Evolutionary conservation across 2,888 invertebrate genomes (phyloP).

Genomic region (Hypomecis punctinalis): DNA sequence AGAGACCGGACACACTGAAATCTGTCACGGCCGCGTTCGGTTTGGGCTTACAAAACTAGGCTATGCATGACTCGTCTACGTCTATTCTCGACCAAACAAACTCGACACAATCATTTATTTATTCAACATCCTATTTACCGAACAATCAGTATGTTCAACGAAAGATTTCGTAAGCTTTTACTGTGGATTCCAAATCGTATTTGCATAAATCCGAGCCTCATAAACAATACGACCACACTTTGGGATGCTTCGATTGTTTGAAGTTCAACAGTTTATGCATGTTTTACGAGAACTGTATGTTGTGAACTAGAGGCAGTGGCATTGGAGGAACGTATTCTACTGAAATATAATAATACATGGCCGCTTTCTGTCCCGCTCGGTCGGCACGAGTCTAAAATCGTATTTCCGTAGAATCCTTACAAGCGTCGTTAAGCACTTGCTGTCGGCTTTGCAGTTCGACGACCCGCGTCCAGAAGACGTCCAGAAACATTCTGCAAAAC

Average conservation of each 20-base stretch:
- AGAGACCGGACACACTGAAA: constrained; percentile 52
- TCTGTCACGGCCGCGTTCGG: constrained; percentile 59
- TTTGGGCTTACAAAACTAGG: constrained; percentile 68
- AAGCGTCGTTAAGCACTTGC: constrained; percentile 81
- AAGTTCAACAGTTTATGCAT: constrained; percentile 50
- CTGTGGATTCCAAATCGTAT: constrained; percentile 44
- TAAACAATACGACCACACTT: constrained; percentile 59
- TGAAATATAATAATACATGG: constrained; percentile 53
- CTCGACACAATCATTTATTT: constrained; percentile 63
- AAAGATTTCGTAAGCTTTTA: constrained; percentile 40
- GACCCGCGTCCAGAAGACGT: constrained; percentile 73
- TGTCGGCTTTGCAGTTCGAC: constrained; percentile 82
- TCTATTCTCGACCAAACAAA: constrained; percentile 72
- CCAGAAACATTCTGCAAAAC: constrained; percentile 69
- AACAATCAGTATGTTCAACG: constrained; percentile 52
- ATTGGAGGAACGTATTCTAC: constrained; percentile 52
- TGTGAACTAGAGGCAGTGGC: constrained; percentile 50
- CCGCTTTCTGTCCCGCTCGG: constrained; percentile 61
- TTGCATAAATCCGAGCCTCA: constrained; percentile 59
- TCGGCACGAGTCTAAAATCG: constrained; percentile 78
- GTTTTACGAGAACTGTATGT: constrained; percentile 38
- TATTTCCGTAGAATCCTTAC: constrained; percentile 85
- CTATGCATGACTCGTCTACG: constrained; percentile 69
- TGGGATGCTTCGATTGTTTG: constrained; percentile 55
- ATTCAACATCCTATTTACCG: constrained; percentile 68